phyloP scores from a whole-genome alignment of 2,113 vertebrate species.

The Syngnathus scovelli region DNA sequence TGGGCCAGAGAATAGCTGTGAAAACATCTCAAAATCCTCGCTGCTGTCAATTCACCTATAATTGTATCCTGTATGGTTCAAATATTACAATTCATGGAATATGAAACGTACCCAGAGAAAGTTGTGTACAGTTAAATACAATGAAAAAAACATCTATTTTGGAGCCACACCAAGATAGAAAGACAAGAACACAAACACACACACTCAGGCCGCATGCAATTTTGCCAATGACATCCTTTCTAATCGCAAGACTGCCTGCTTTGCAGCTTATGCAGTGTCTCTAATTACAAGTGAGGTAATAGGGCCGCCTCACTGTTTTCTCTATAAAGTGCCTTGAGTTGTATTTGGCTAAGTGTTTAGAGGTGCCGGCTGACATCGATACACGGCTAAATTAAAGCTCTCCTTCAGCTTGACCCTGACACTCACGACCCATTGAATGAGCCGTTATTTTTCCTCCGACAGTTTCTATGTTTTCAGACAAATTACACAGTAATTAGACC shows the following conservation, averaged over 20 bases:
- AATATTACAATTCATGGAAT: background rate
- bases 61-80: no score
- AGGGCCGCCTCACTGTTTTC: conserved; percentile 56
- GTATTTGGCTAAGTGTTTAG: conserved; percentile 67
- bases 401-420: conserved; percentile 68
- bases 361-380: conserved; percentile 60
- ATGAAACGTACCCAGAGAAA: background rate
- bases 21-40: no score
- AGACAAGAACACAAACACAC: conserved; percentile 2
- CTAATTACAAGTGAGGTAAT: conserved; percentile 68
- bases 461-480: conserved; percentile 59
- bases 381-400: conserved; percentile 64
- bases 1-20: no score
- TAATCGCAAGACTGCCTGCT: conserved; percentile 42
- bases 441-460: conserved; percentile 36
- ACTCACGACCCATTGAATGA: conserved; percentile 51
- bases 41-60: no score
- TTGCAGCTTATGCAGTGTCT: conserved; percentile 54
- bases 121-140: conserved; percentile 23
- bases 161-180: background rate
- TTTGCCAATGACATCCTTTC: conserved; percentile 50
- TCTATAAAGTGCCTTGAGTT: conserved; percentile 56
- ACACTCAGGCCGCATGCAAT: conserved; percentile 21
- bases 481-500: conserved; percentile 62
- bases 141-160: no score